phyloP scores from a whole-genome alignment of 2,888 invertebrate genomes.

The Drosophila mercatorum region DNA sequence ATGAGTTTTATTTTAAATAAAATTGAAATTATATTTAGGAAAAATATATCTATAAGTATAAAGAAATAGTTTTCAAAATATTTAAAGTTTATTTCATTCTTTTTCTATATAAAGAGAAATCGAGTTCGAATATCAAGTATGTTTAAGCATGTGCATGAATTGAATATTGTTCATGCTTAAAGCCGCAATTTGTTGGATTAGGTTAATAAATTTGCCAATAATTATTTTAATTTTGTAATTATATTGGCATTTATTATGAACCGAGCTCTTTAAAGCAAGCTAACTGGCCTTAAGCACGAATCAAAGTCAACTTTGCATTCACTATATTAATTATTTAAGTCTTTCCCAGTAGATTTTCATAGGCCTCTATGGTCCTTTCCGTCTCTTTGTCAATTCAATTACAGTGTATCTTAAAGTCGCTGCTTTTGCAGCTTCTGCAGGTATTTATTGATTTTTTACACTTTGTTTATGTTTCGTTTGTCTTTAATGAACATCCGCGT shows the following conservation, averaged over 20 bases:
- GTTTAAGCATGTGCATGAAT: too few relatives aligned
- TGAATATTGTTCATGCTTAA: too few relatives aligned
- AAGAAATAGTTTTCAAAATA: not conserved
- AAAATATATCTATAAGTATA: too few relatives aligned
- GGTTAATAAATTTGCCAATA: not conserved
- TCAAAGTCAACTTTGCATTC: too few relatives aligned
- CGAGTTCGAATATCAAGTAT: not conserved
- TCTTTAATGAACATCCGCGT: conserved; percentile 58
- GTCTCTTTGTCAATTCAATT: not conserved
- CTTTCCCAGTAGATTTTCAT: not conserved
- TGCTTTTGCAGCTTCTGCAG: not conserved
- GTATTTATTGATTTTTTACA: conserved; percentile 26
- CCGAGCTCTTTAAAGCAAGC: not conserved
- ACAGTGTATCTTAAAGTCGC: conserved; percentile 21
- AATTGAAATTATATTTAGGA: too few relatives aligned
- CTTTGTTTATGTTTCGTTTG: conserved; percentile 35
- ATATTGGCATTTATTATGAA: not conserved
- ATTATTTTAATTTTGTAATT: not conserved
- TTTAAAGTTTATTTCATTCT: not conserved
- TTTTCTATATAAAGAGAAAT: not conserved
- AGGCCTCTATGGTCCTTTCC: not conserved
- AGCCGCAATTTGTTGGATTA: not conserved
- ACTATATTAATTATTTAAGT: not conserved
- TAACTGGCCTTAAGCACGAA: not conserved
- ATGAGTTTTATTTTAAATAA: too few relatives aligned